These are phyloP conservation scores for Rhamphomyia laevipes DNA, from an alignment of 2,888 invertebrate species.

Conservation along the genomic window DNA sequence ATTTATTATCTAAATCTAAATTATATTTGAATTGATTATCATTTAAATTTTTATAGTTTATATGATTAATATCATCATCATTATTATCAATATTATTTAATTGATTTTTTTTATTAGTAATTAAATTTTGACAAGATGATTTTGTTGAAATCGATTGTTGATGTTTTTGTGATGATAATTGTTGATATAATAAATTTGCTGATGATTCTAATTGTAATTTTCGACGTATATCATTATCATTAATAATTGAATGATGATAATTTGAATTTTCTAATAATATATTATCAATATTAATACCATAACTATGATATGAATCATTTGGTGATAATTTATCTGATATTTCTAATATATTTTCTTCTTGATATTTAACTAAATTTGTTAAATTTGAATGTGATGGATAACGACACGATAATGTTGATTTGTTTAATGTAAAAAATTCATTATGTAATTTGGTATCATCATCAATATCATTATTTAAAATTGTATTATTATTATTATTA, in stretches of 20 bases:
- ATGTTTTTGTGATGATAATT: background rate
- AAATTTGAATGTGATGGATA: constrained; percentile 16
- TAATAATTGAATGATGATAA: too few species aligned
- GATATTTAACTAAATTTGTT: constrained; percentile 10
- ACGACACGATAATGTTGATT: constrained; percentile 9
- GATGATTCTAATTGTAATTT: background rate
- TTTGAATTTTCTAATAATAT: too few species aligned
- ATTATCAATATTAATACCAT: too few species aligned
- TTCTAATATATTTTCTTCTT: constrained; percentile 10
- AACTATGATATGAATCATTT: background rate
- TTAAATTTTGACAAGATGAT: background rate
- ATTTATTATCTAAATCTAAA: too few species aligned
- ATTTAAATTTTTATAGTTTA: background rate
- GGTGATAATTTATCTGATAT: constrained; percentile 7
- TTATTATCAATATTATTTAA: background rate
- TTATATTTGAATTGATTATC: too few species aligned
- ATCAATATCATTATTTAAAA: background rate
- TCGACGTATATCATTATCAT: background rate
- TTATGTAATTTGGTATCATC: background rate
- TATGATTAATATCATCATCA: background rate
- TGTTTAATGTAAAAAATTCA: constrained; percentile 7
- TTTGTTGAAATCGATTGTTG: background rate
- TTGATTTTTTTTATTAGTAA: background rate
- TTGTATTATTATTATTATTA: background rate
- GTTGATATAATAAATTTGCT: background rate